Percentiles rank a stretch among this genome's conserved stretches.
These are phyloP conservation scores for Amphimallon solstitiale DNA, from an alignment of 2,888 invertebrate species.

Conservation along the genomic window DNA sequence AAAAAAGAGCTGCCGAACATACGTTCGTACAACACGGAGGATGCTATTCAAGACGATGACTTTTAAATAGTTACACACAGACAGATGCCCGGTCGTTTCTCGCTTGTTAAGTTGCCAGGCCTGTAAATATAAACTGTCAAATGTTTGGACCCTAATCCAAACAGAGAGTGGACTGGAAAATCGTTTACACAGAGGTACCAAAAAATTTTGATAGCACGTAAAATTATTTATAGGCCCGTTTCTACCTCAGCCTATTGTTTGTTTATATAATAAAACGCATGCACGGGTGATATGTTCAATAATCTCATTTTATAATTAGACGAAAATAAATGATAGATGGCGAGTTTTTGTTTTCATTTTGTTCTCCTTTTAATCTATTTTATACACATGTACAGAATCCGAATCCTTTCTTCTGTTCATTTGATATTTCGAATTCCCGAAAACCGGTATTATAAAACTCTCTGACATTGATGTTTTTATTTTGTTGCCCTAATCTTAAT, in stretches of 20 bases:
- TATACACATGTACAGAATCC: not conserved
- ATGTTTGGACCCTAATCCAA: slow-evolving; percentile 46
- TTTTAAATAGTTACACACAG: slow-evolving; percentile 41
- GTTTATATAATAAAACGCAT: slow-evolving; percentile 15
- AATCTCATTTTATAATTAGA: slow-evolving; percentile 25
- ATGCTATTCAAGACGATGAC: slow-evolving; percentile 40
- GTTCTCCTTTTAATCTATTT: not conserved
- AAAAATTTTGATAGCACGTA: slow-evolving; percentile 38
- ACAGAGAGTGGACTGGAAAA: slow-evolving; percentile 42
- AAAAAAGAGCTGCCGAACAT: slow-evolving; percentile 11
- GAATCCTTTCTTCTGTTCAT: not conserved
- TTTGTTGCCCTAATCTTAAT: not conserved
- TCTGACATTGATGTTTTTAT: slow-evolving; percentile 14
- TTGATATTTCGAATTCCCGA: slow-evolving; percentile 12
- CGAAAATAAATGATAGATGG: slow-evolving; percentile 16
- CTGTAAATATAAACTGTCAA: slow-evolving; percentile 46
- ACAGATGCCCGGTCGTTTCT: slow-evolving; percentile 44
- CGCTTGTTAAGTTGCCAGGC: slow-evolving; percentile 44
- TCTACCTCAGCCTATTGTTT: slow-evolving; percentile 27
- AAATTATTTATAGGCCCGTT: slow-evolving; percentile 33
- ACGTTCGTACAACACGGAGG: slow-evolving; percentile 4
- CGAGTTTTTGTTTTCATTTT: not conserved
- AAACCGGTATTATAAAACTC: slow-evolving; percentile 10
- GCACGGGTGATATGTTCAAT: slow-evolving; percentile 19
- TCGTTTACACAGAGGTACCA: slow-evolving; percentile 42